Conservation (phyloP, 2,888 invertebrate species). For the Heteromyza rotundicornis region DNA sequence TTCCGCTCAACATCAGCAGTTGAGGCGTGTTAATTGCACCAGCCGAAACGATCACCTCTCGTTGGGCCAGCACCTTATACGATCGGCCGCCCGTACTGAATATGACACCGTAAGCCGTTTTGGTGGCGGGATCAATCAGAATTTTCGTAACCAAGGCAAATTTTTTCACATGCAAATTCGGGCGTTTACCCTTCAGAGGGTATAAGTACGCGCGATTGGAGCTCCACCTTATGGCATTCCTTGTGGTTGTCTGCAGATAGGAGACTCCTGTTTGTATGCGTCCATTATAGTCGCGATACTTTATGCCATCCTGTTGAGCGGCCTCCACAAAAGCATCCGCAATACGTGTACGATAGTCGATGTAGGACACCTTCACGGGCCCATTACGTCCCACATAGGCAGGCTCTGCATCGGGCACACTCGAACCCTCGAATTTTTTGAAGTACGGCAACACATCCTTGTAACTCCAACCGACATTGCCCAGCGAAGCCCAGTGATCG, state of each 20-base stretch:
- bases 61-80: constrained; percentile 65
- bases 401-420: constrained; percentile 64
- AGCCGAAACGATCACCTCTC: constrained; percentile 76
- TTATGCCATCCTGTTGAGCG: constrained; percentile 68
- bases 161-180: constrained; percentile 67
- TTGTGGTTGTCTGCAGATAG: constrained; percentile 68
- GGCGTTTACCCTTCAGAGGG: constrained; percentile 62
- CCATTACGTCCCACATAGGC: constrained; percentile 65
- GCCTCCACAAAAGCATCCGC: constrained; percentile 70
- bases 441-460: constrained; percentile 76
- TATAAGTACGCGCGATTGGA: constrained; percentile 70
- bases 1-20: constrained; percentile 79
- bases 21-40: constrained; percentile 84
- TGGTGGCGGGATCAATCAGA: constrained; percentile 64
- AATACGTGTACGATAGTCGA: constrained; percentile 65
- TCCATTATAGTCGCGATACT: constrained; percentile 72
- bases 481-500: constrained; percentile 75
- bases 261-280: constrained; percentile 68
- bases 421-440: constrained; percentile 75
- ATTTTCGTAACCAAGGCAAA: constrained; percentile 66
- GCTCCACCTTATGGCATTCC: constrained; percentile 66
- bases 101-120: constrained; percentile 66
- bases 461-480: constrained; percentile 77
- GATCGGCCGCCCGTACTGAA: constrained; percentile 63
- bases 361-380: constrained; percentile 66